Conservation (phyloP, 1,140 invertebrate genomes). For the Drosophila ficusphila region DNA sequence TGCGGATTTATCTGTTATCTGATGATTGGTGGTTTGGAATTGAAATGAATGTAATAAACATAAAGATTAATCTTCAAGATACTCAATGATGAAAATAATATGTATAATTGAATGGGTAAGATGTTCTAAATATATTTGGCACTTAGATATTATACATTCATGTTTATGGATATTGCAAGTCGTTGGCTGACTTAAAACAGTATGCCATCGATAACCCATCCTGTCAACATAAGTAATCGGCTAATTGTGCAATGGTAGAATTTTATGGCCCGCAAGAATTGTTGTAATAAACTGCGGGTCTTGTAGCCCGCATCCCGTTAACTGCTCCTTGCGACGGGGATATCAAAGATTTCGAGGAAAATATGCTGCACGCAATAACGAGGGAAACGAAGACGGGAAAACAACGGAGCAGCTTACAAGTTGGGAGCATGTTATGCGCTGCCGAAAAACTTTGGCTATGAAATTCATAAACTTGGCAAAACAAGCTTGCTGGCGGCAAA, state of each 20-base stretch:
- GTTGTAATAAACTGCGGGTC: neutral
- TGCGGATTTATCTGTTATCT: too few species aligned
- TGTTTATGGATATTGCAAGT: neutral
- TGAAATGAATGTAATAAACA: too few species aligned
- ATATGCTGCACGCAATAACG: conserved; percentile 26
- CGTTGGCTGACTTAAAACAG: neutral
- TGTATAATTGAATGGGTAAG: too few species aligned
- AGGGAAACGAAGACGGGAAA: conserved; percentile 30
- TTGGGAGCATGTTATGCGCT: conserved; percentile 57
- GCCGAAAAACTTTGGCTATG: conserved; percentile 77
- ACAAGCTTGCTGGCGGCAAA: conserved; percentile 47
- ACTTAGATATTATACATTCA: too few species aligned
- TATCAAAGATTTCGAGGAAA: conserved; percentile 57
- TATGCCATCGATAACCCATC: neutral
- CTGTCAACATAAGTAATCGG: conserved; percentile 12
- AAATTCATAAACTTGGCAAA: conserved; percentile 80
- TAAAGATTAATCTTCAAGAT: too few species aligned
- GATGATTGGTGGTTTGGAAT: too few species aligned
- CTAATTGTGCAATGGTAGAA: conserved; percentile 18
- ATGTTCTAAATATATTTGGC: too few species aligned
- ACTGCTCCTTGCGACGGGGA: conserved; percentile 20
- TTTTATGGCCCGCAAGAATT: neutral
- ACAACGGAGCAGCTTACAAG: conserved; percentile 67
- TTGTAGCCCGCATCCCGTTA: conserved; percentile 30
- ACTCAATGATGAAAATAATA: too few species aligned